These are phyloP conservation scores for Drosophila longiperda DNA, from an alignment of 2,888 invertebrate genomes.

Conservation along the genomic window DNA sequence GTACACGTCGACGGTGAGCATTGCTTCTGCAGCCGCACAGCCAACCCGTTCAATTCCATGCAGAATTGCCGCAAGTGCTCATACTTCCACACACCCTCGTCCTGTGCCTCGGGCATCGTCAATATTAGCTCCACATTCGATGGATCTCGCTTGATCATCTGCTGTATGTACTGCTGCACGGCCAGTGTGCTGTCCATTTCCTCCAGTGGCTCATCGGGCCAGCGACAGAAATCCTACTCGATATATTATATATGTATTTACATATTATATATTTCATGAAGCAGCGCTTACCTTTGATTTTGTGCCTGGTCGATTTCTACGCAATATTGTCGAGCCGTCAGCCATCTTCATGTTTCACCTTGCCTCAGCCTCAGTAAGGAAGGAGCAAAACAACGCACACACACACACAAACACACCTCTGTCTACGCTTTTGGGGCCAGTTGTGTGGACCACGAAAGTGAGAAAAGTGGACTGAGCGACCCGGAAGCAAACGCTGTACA, in stretches of 20 bases:
- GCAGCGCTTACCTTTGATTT: constrained; percentile 90
- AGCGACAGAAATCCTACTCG: constrained; percentile 95
- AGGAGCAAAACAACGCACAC: constrained; percentile 54
- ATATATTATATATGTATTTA: neutral
- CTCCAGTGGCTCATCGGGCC: constrained; percentile 99
- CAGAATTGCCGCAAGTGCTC: constrained; percentile 99
- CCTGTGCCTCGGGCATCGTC: constrained; percentile 98
- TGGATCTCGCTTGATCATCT: constrained; percentile 96
- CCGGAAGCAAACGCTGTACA: constrained; percentile 30
- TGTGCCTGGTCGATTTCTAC: constrained; percentile 96
- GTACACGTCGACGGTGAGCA: constrained; percentile 98
- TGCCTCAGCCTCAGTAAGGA: constrained; percentile 50
- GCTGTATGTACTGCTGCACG: constrained; percentile 99
- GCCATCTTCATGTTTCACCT: constrained; percentile 90
- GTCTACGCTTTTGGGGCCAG: constrained; percentile 48
- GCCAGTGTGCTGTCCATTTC: constrained; percentile 99
- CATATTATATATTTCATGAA: neutral
- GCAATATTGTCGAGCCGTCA: constrained; percentile 91
- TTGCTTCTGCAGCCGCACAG: constrained; percentile 97
- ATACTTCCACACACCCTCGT: constrained; percentile 99
- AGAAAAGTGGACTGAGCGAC: constrained; percentile 26
- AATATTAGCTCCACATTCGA: constrained; percentile 97
- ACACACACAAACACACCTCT: constrained; percentile 27
- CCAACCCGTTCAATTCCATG: constrained; percentile 99
- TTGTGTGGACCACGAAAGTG: constrained; percentile 47